Evolutionary conservation across 2,113 vertebrate species (phyloP).

Genomic region (Cyprinus carpio): DNA sequence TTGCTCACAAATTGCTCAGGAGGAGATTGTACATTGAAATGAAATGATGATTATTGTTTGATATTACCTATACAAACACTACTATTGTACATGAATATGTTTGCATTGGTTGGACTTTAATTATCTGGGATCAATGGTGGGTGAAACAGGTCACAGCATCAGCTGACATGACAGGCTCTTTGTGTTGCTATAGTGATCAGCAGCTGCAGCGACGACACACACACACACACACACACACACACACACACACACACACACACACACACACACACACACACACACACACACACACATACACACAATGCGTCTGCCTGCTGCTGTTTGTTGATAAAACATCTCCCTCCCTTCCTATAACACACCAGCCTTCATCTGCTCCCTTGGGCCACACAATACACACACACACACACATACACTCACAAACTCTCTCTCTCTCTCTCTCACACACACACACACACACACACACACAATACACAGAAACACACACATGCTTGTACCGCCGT

Average conservation of each 20-base stretch:
- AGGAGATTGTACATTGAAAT: background rate
- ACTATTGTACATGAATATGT: background rate
- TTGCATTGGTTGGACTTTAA: conserved; percentile 1
- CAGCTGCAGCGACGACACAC: conserved; percentile 25
- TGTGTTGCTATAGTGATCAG: conserved; percentile 43
- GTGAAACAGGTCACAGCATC: conserved; percentile 17
- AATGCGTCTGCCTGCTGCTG: conserved; percentile 34
- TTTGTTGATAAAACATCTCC: conserved; percentile 24
- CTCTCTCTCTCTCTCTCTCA: too few relatives aligned
- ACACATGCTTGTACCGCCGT: background rate
- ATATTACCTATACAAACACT: background rate
- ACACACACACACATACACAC: conserved; percentile 29
- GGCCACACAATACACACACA: conserved; percentile 2
- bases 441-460: background rate
- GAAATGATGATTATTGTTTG: background rate
- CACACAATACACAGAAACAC: background rate
- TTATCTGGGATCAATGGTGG: conserved; percentile 17
- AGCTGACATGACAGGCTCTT: conserved; percentile 18
- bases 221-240: conserved; percentile 18
- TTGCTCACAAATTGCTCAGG: background rate
- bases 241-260: conserved; percentile 31
- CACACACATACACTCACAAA: background rate
- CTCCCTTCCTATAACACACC: background rate
- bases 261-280: background rate
- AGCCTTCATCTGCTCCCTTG: background rate